Evolutionary conservation across 1,140 invertebrate genomes (phyloP).

Genomic region (Dinothrombium tinctorium): DNA sequence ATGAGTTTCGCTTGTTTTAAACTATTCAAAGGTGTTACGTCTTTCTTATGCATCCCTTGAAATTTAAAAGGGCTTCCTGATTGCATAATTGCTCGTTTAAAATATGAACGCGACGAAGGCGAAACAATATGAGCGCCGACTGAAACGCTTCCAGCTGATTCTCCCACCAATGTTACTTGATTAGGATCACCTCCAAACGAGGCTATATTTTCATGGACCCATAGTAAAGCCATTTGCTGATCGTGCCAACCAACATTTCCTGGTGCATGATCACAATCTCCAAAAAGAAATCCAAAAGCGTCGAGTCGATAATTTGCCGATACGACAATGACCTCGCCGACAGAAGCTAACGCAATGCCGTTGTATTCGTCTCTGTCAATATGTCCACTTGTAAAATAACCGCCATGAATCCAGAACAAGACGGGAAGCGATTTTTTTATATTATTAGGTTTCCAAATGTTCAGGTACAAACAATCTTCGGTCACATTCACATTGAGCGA

Average conservation of each 20-base stretch:
- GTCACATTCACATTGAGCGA: slow-evolving; percentile 58
- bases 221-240: slow-evolving; percentile 23
- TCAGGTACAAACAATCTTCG: slow-evolving; percentile 89
- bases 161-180: slow-evolving; percentile 28
- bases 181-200: slow-evolving; percentile 20
- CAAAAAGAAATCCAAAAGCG: slow-evolving; percentile 63
- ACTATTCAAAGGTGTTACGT: too few relatives aligned
- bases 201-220: slow-evolving; percentile 20
- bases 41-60: too few relatives aligned
- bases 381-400: slow-evolving; percentile 26
- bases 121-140: slow-evolving; percentile 21
- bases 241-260: too few relatives aligned
- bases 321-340: slow-evolving; percentile 36
- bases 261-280: slow-evolving; percentile 80
- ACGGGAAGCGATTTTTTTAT: slow-evolving; percentile 19
- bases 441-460: slow-evolving; percentile 46
- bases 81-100: slow-evolving; percentile 21
- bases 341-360: slow-evolving; percentile 52
- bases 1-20: too few relatives aligned
- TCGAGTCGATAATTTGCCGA: slow-evolving; percentile 21
- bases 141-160: slow-evolving; percentile 20
- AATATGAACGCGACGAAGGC: slow-evolving; percentile 13
- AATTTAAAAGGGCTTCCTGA: slow-evolving; percentile 13
- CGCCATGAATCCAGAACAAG: slow-evolving; percentile 32
- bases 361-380: slow-evolving; percentile 18